Percentiles rank a stretch among this genome's conserved stretches.
Conservation (phyloP, 2,113 vertebrate genomes). For the Hucho hucho region DNA sequence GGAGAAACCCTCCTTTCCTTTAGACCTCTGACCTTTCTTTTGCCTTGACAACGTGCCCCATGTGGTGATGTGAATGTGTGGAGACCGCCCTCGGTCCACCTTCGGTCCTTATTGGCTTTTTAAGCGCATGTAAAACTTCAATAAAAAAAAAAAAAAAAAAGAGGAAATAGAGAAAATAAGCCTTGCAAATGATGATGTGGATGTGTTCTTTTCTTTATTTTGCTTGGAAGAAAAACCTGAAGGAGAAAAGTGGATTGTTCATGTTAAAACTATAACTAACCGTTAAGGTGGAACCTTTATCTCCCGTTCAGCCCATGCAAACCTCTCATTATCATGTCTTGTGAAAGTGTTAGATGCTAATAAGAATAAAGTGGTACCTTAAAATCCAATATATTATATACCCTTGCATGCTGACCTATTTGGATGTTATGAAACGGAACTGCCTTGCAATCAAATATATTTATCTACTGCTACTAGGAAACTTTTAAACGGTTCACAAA, state of each 20-base stretch:
- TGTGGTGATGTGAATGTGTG: slow-evolving; percentile 82
- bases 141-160: slow-evolving; percentile 64
- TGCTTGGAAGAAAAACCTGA: slow-evolving; percentile 76
- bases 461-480: slow-evolving; percentile 70
- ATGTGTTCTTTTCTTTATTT: slow-evolving; percentile 84
- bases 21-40: slow-evolving; percentile 74
- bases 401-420: slow-evolving; percentile 79
- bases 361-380: slow-evolving; percentile 51
- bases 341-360: slow-evolving; percentile 73
- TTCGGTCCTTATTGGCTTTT: slow-evolving; percentile 83
- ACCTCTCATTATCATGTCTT: slow-evolving; percentile 65
- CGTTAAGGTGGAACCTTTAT: slow-evolving; percentile 81
- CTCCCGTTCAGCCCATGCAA: slow-evolving; percentile 50
- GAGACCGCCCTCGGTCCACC: slow-evolving; percentile 75
- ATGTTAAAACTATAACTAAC: slow-evolving; percentile 71
- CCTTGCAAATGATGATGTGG: slow-evolving; percentile 83
- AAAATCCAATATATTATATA: slow-evolving; percentile 72
- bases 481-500: slow-evolving; percentile 56
- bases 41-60: slow-evolving; percentile 84
- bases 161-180: slow-evolving; percentile 72
- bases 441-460: slow-evolving; percentile 78
- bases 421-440: slow-evolving; percentile 80
- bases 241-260: slow-evolving; percentile 72
- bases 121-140: slow-evolving; percentile 83
- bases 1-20: slow-evolving; percentile 72